Evolutionary conservation across 2,113 vertebrate genomes (phyloP), one percentile per base, ranked within the genome.

Genomic region (Mustela nigripes): DNA sequence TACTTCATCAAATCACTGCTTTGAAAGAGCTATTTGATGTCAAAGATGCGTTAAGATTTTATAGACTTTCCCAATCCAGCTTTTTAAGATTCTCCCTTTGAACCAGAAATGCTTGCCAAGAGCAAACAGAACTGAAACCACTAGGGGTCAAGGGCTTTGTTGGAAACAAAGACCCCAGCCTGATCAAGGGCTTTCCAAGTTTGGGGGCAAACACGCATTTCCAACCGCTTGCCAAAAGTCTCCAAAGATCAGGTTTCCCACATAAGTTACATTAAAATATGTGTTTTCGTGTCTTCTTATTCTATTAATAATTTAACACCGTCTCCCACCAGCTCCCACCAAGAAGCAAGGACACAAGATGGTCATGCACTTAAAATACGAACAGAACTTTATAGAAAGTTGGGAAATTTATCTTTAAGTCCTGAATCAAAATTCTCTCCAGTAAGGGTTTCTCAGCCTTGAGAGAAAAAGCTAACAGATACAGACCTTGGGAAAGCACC

Each of bases 11-110:
- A 97, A 95, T 96, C 95, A 58, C 78, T 24, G 93, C 98, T 98
- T 97, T 98, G 96, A 98, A 98, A 98, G 96, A 97, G 97, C 97
- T 94, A 95, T 97, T 97, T 98, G 98, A 97, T 97, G 97, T 98
- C 97, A 96, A 97, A 96, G 97, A 98, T 96, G 97, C 88, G 87
- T 98, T 98, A 97, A 96, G 97, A 98, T 98, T 98, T 97, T 98
- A 98, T 98, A 97, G 97, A 94, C 95, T 88, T 92, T 94, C 63
- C 96, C 97, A 92, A 93, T 69, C 69, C 94, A 39, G 95, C 96
- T 98, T 97, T 97, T 93, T 96, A 97, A 95, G 97, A 90, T 82
- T 95, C 97, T 94, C 88, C 91, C 97, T 98, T 98, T 98, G 98
- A 98, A 98, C 97, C 96, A 69, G 24, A 92, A 92, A 96, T 19